These are phyloP conservation scores for Drosophila nebulosa DNA, from an alignment of 1,140 invertebrate genomes.

Conservation along the genomic window DNA sequence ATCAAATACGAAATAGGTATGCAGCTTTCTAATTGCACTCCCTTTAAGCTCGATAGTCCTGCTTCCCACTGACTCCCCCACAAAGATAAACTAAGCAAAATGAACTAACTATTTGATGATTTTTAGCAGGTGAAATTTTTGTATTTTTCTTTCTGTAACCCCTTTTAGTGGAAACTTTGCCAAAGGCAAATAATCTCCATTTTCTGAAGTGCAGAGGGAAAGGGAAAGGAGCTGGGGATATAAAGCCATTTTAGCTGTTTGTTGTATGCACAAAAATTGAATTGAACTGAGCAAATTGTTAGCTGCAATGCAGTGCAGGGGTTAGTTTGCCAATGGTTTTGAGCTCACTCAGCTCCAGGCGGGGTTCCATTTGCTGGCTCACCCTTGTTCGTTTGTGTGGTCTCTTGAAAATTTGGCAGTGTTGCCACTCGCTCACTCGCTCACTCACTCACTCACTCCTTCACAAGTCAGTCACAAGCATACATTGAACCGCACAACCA, in stretches of 20 bases:
- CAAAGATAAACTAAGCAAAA: background rate
- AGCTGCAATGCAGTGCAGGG: slow-evolving; percentile 37
- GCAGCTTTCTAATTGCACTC: background rate
- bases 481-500: slow-evolving; percentile 12
- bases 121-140: slow-evolving; percentile 24
- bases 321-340: slow-evolving; percentile 39
- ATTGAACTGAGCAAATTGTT: slow-evolving; percentile 51
- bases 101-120: slow-evolving; percentile 26
- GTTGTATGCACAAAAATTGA: slow-evolving; percentile 55
- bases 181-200: slow-evolving; percentile 37
- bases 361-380: slow-evolving; percentile 6
- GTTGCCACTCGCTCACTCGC: slow-evolving; percentile 8
- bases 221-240: background rate
- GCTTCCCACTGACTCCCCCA: too few relatives aligned
- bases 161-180: slow-evolving; percentile 45
- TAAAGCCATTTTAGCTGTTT: slow-evolving; percentile 48
- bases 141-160: slow-evolving; percentile 25
- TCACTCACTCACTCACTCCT: slow-evolving; percentile 4
- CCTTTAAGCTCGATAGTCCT: too few relatives aligned
- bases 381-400: slow-evolving; percentile 34
- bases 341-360: background rate
- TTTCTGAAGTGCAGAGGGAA: background rate
- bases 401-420: slow-evolving; percentile 40
- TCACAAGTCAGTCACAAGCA: slow-evolving; percentile 3
- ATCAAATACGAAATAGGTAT: background rate